These are phyloP conservation scores for Homarus americanus DNA, from an alignment of 1,140 invertebrate species.

Conservation along the genomic window DNA sequence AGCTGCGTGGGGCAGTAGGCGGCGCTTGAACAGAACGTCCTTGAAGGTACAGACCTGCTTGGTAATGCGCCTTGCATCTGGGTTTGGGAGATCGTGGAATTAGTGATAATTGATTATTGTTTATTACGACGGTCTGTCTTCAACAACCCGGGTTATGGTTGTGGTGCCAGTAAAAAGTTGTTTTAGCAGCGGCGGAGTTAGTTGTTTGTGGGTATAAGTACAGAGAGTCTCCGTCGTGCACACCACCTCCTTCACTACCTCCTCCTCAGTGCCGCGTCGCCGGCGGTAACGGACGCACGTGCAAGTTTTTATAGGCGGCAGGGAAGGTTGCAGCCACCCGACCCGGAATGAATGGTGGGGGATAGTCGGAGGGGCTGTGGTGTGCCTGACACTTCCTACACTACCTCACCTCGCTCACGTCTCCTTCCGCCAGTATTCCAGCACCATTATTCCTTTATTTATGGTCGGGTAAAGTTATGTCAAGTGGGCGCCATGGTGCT, in stretches of 20 bases:
- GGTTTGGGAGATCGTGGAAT: no score
- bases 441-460: background rate
- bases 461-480: background rate
- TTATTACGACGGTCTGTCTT: no score
- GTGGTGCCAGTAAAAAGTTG: no score
- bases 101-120: no score
- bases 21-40: no score
- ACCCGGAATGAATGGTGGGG: background rate
- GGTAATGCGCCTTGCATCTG: no score
- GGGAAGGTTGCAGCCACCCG: background rate
- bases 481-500: background rate
- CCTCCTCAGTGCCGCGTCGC: background rate
- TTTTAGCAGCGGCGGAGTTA: no score
- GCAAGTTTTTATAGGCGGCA: conserved; percentile 28
- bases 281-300: conserved; percentile 54
- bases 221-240: no score
- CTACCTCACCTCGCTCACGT: background rate
- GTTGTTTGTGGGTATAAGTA: no score
- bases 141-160: no score
- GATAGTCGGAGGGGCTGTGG: background rate
- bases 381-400: background rate
- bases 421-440: background rate
- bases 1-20: no score
- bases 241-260: background rate
- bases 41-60: no score